Base-by-base conservation (phyloP, 2,797 vertebrate species). In the Notoglanidium macrostoma region DNA sequence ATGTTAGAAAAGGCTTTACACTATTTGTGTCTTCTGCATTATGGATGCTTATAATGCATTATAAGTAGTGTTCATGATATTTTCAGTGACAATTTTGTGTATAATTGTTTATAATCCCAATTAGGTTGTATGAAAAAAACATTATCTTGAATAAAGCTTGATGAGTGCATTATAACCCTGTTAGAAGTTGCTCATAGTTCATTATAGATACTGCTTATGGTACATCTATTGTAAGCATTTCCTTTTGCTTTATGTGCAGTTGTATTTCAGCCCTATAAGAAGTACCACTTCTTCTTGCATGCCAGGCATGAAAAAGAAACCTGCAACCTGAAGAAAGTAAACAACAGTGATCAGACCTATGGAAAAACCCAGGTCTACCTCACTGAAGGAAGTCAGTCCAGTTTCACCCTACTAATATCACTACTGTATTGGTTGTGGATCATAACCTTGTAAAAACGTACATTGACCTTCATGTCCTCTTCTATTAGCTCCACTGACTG, bases 211-310 rank as follows among this genome's bases (percentile, higher is more conserved):
- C 4, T 49, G 1, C 46, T 32, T 54, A 77, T 54, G 8, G 4
- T 54, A 10, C 5, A 63, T 46, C 6, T 44, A 4, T 63, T 7
- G 21, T 80, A n/a, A 79, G 35, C 55, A 14, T 86, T 59, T 35
- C 76, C 4, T 57, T 83, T 54, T 76, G 1, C 57, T 11, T 14
- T 46, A 84, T 3, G 19, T 59, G 2, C 89, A 95, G 95, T 89
- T 2, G 85, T 93, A 72, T 90, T 97, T 89, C 89, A 96, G 91
- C 93, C 95, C 3, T 95, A 94, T 85, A 91, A 90, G 84, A 94
- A 94, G 87, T 97, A 98, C 91, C 93, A 80, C 89, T 91, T 97
- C 89, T 90, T 91, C 55, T 90, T 98, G 54, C 94, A 96, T 80
- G 72, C 73, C 0, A 90, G 96, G 89, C 88, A 91, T 40, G 5